Conservation (phyloP, 2,113 vertebrate genomes). For the Lethenteron reissneri region DNA sequence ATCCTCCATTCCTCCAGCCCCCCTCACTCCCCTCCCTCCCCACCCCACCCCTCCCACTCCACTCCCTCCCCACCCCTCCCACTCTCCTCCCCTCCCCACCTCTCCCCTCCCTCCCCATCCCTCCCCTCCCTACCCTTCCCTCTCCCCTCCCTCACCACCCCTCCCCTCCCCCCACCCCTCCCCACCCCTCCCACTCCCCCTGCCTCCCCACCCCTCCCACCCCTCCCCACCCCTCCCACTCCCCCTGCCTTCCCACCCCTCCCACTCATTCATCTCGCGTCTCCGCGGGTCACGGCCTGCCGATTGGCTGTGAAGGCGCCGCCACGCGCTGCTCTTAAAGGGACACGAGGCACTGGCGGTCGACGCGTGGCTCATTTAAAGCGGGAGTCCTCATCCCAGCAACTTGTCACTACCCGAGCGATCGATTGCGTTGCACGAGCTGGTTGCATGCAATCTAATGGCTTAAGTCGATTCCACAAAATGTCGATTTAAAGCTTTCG, state of each 20-base stretch:
- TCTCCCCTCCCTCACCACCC: neutral
- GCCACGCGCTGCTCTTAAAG: too few species aligned
- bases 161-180: neutral
- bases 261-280: neutral
- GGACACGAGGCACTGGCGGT: too few species aligned
- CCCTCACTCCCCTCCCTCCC: neutral
- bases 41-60: neutral
- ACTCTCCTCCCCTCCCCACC: neutral
- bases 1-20: neutral
- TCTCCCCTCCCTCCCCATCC: neutral
- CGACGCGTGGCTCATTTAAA: too few species aligned
- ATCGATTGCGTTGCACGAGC: too few species aligned
- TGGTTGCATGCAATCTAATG: too few species aligned
- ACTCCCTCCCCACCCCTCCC: neutral
- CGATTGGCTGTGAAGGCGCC: too few species aligned
- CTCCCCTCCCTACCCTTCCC: neutral
- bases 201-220: neutral
- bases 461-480: too few species aligned
- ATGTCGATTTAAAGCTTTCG: too few species aligned
- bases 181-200: neutral
- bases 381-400: too few species aligned
- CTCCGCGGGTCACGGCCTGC: neutral
- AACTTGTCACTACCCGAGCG: too few species aligned
- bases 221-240: neutral
- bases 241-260: neutral